Evolutionary conservation across 2,113 vertebrate species (phyloP).

Genomic region (Donacobius atricapilla): DNA sequence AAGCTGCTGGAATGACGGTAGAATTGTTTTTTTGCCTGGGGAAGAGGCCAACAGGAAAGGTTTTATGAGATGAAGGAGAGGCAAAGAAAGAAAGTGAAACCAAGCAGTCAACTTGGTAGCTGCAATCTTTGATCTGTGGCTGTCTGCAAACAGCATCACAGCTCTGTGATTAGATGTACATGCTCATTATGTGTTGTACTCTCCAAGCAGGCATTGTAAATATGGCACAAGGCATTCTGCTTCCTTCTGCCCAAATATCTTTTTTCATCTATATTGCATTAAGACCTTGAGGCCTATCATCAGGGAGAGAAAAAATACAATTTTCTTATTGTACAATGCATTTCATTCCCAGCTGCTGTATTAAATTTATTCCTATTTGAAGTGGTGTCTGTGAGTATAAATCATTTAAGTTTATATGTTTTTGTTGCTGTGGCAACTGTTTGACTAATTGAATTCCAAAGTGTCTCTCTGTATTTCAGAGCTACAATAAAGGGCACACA

Average conservation of each 20-base stretch:
- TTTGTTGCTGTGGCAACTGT: constrained; percentile 75
- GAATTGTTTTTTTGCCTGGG: background rate
- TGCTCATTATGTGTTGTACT: constrained; percentile 22
- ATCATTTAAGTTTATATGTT: constrained; percentile 78
- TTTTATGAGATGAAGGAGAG: background rate
- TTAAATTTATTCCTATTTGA: constrained; percentile 78
- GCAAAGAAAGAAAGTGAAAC: constrained; percentile 40
- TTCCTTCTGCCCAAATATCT: constrained; percentile 35
- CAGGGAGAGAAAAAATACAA: constrained; percentile 56
- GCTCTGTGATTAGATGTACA: constrained; percentile 48
- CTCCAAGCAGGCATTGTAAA: constrained; percentile 22
- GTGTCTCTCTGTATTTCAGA: constrained; percentile 69
- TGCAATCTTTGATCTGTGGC: constrained; percentile 36
- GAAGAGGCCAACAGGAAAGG: background rate
- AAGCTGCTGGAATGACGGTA: background rate
- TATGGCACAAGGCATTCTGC: background rate
- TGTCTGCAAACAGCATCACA: constrained; percentile 11
- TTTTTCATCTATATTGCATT: constrained; percentile 58
- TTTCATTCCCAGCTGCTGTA: constrained; percentile 72
- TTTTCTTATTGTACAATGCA: constrained; percentile 71
- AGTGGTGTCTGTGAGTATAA: constrained; percentile 70
- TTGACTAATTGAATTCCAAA: constrained; percentile 79
- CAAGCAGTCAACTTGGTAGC: constrained; percentile 22
- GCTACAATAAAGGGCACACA: constrained; percentile 61
- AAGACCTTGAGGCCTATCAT: constrained; percentile 54